Evolutionary conservation across 2,888 invertebrate species (phyloP), one percentile per base, ranked within the genome.

Genomic region (Ectemnius cavifrons): DNA sequence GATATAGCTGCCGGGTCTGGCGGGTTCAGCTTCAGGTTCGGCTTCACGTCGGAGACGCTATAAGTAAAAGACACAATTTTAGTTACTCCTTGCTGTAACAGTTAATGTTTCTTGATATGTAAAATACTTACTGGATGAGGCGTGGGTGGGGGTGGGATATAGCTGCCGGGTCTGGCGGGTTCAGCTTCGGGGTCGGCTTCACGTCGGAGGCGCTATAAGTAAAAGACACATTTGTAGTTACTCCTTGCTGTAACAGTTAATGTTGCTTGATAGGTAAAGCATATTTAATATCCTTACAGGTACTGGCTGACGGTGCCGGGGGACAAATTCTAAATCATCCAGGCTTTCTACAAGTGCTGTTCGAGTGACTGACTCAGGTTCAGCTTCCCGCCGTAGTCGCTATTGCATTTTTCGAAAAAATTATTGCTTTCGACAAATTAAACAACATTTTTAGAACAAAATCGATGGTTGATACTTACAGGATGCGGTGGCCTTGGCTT

Each of bases 1-100:
- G 6, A 63, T 18, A 57, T 63, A 69, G 5, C 14, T 28, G 18
- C 46, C 46, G 2, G 27, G 14, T 4, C 28, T 52, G 2, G 3
- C 16, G 8, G 11, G 49, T 14, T 49, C 49, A 27, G n/a, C n/a
- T 13, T 52, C 66, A 8, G 77, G 63, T 11, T 69, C 70, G 6
- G 75, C 61, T 67, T 71, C 73, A 23, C 76, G 80, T 8, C 75
- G 75, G 64, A 65, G 57, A 27, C 80, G 76, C 80, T 78, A 57
- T 16, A 58, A 45, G 47, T n/a, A 4, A 49, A 13, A n/a, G 16
- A n/a, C 0, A 49, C 0, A n/a, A 16, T 49, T 49, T 2, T 49
- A 49, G 49, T 49, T 49, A 8, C 8, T 37, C 2, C 28, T 20
- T 6, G 28, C 8, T 37, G 28, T 37, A 16, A 49, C 13, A 3